Conservation (phyloP, 2,797 vertebrate genomes). For the Crenichthys baileyi region DNA sequence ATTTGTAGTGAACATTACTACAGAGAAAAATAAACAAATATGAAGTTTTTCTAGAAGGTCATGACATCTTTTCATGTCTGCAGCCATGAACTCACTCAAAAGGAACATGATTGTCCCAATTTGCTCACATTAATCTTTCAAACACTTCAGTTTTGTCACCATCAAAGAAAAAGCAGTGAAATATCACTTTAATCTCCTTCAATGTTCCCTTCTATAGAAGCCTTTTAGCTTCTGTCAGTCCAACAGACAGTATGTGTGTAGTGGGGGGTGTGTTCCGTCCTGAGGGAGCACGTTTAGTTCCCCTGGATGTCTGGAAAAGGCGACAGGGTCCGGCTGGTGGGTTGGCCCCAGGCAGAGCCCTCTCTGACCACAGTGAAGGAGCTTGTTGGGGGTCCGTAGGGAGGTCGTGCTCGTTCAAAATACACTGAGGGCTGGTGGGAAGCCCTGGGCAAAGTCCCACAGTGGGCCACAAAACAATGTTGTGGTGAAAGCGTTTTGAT, state of each 20-base stretch:
- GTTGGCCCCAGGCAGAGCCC: conserved; percentile 64
- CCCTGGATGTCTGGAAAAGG: conserved; percentile 51
- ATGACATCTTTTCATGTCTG: not conserved
- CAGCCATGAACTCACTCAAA: not conserved
- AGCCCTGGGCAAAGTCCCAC: conserved; percentile 73
- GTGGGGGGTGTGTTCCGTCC: conserved; percentile 17
- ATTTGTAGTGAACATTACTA: not conserved
- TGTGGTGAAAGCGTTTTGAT: conserved; percentile 58
- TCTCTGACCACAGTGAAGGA: conserved; percentile 25
- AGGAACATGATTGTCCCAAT: conserved; percentile 6
- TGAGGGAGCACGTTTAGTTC: conserved; percentile 35
- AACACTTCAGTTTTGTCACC: conserved; percentile 2
- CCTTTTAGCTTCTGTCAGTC: conserved; percentile 26
- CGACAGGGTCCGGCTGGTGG: conserved; percentile 51
- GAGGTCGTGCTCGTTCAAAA: conserved; percentile 58
- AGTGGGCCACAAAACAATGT: conserved; percentile 67
- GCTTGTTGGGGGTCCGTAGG: conserved; percentile 56
- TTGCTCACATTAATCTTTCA: conserved; percentile 9
- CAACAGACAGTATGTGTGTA: conserved; percentile 19
- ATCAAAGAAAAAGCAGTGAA: conserved; percentile 2
- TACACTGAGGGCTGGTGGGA: conserved; percentile 64
- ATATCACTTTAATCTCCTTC: conserved; percentile 1
- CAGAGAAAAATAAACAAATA: conserved; percentile 3
- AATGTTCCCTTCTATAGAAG: not conserved
- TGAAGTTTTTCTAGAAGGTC: not conserved